These are phyloP conservation scores for Mionectes olivaceus DNA, from an alignment of 2,797 vertebrate genomes.

Conservation along the genomic window DNA sequence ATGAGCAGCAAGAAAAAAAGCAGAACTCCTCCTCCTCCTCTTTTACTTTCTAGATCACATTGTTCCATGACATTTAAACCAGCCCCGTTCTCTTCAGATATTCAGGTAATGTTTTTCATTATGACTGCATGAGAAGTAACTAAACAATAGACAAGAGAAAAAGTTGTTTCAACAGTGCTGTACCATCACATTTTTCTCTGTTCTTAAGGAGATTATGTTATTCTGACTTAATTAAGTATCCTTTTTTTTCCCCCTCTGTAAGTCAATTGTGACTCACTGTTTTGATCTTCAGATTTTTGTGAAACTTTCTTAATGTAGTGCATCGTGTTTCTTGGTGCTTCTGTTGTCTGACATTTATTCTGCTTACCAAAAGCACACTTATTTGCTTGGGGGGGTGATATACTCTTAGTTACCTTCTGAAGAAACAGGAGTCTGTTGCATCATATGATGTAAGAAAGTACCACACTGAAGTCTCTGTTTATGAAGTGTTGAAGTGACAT, in stretches of 20 bases:
- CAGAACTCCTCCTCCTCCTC: slow-evolving; percentile 85
- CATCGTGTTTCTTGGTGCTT: background rate
- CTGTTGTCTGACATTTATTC: background rate
- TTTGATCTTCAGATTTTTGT: slow-evolving; percentile 11
- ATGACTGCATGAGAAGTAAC: background rate
- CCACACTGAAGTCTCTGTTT: background rate
- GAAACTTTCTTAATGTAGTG: background rate
- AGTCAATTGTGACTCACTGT: slow-evolving; percentile 15
- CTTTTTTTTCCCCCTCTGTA: background rate
- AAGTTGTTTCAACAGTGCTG: background rate
- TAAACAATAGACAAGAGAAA: background rate
- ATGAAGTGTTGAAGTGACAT: background rate
- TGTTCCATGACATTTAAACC: slow-evolving; percentile 87
- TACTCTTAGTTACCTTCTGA: background rate
- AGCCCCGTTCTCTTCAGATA: slow-evolving; percentile 82
- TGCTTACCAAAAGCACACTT: background rate
- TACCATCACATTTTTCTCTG: background rate
- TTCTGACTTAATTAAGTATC: background rate
- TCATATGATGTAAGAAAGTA: background rate
- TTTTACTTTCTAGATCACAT: slow-evolving; percentile 85
- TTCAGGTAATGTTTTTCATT: slow-evolving; percentile 77
- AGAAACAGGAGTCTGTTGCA: background rate
- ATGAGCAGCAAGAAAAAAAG: slow-evolving; percentile 66
- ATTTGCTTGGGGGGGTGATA: background rate
- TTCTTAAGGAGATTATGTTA: background rate